phyloP scores from a whole-genome alignment of 2,113 vertebrate species.

The Esox niger region DNA sequence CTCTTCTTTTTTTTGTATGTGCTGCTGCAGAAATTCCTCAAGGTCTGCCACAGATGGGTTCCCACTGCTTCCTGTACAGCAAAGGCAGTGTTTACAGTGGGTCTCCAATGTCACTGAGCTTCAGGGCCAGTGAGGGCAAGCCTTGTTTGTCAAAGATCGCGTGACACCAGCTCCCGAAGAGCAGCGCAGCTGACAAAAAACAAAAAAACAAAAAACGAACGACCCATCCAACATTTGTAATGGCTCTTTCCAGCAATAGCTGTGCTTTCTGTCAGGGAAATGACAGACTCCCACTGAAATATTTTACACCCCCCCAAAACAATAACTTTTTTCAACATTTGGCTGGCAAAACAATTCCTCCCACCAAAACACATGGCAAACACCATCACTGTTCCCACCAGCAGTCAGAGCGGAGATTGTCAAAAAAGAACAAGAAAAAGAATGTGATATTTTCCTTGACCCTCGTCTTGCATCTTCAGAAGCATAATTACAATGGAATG shows the following conservation, averaged over 20 bases:
- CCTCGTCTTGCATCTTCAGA: conserved; percentile 50
- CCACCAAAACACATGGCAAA: conserved; percentile 41
- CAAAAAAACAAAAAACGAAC: conserved; percentile 37
- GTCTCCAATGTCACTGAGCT: conserved; percentile 40
- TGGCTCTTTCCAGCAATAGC: conserved; percentile 67
- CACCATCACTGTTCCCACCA: conserved; percentile 43
- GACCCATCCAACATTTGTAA: conserved; percentile 36
- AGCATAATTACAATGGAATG: conserved; percentile 54
- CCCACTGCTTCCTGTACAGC: not conserved
- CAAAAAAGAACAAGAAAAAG: conserved; percentile 61
- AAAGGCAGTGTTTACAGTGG: conserved; percentile 27
- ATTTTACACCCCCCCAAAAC: conserved; percentile 65
- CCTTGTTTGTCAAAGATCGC: conserved; percentile 75
- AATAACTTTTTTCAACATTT: conserved; percentile 74
- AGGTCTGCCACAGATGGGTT: not conserved
- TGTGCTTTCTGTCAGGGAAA: conserved; percentile 72
- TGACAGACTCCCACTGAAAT: conserved; percentile 75
- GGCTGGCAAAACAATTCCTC: conserved; percentile 68
- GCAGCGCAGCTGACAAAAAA: conserved; percentile 52
- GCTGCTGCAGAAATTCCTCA: conserved; percentile 6
- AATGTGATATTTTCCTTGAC: conserved; percentile 62
- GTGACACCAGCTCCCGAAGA: conserved; percentile 69
- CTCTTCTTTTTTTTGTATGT: not conserved
- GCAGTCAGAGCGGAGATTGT: conserved; percentile 56
- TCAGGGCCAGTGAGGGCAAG: conserved; percentile 62